phyloP scores from a whole-genome alignment of 2,888 invertebrate genomes.

The Cataglyphis albicans region DNA sequence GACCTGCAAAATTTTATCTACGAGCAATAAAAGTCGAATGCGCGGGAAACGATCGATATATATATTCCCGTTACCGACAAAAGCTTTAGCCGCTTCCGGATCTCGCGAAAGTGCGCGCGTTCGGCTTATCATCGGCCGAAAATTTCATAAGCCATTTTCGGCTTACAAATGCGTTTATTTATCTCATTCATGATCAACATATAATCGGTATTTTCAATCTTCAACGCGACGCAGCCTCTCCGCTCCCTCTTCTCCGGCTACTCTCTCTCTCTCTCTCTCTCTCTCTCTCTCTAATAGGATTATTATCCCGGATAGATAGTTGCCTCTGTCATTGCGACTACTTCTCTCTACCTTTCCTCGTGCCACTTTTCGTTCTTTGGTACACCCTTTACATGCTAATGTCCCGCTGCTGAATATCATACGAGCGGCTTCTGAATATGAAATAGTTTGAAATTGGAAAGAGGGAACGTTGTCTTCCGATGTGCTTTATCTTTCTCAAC shows the following conservation, averaged over 20 bases:
- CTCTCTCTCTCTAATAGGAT: conserved; percentile 73
- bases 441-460: conserved; percentile 77
- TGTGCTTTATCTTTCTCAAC: conserved; percentile 58
- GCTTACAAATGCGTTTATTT: neutral
- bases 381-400: conserved; percentile 81
- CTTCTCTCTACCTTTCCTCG: conserved; percentile 27
- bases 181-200: neutral
- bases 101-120: neutral
- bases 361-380: conserved; percentile 65
- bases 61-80: conserved; percentile 29
- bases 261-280: conserved; percentile 52
- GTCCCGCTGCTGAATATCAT: conserved; percentile 75
- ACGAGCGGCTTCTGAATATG: conserved; percentile 79
- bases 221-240: neutral
- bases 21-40: conserved; percentile 48
- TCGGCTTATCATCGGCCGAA: neutral
- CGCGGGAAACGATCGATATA: conserved; percentile 44
- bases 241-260: neutral
- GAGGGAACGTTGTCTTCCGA: conserved; percentile 65
- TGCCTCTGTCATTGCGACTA: conserved; percentile 43
- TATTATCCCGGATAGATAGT: conserved; percentile 69
- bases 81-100: conserved; percentile 17
- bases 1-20: conserved; percentile 46
- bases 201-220: neutral
- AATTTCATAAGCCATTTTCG: conserved; percentile 6